Conservation (phyloP, 1,140 invertebrate genomes). For the Parapsyche elsis region DNA sequence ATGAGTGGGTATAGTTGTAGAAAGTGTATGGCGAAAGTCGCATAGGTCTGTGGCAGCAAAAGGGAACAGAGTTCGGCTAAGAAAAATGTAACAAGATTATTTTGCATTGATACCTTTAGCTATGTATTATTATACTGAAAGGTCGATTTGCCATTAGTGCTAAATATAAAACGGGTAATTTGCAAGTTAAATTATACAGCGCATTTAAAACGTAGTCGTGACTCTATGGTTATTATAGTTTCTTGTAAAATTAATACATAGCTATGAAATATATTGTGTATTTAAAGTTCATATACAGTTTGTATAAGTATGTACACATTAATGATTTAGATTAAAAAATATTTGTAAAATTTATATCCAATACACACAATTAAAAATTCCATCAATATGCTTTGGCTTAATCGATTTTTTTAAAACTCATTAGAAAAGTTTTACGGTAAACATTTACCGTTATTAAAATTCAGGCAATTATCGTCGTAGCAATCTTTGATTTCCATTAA, state of each 20-base stretch:
- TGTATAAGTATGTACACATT: too few species aligned
- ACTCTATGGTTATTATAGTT: background rate
- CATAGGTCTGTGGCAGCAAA: background rate
- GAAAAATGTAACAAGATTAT: background rate
- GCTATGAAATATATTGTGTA: too few species aligned
- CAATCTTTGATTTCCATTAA: too few species aligned
- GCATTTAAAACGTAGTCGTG: slow-evolving; percentile 18
- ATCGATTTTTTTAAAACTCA: too few species aligned
- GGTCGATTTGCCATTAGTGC: background rate
- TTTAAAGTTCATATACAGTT: too few species aligned
- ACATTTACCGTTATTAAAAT: too few species aligned
- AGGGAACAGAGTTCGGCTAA: background rate
- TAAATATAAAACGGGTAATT: slow-evolving; percentile 23
- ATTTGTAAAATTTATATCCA: too few species aligned
- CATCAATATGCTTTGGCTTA: too few species aligned
- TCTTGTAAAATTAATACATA: slow-evolving; percentile 12
- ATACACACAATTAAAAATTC: too few species aligned
- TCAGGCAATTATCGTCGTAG: too few species aligned
- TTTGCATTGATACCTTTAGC: background rate
- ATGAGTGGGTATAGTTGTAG: background rate
- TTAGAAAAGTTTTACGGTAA: too few species aligned
- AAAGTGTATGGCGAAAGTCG: slow-evolving; percentile 4
- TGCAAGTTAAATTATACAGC: slow-evolving; percentile 1
- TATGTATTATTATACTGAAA: background rate
- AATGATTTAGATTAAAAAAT: too few species aligned